These are phyloP conservation scores for Galemys pyrenaicus DNA, from an alignment of 2,113 vertebrate genomes.

Conservation along the genomic window DNA sequence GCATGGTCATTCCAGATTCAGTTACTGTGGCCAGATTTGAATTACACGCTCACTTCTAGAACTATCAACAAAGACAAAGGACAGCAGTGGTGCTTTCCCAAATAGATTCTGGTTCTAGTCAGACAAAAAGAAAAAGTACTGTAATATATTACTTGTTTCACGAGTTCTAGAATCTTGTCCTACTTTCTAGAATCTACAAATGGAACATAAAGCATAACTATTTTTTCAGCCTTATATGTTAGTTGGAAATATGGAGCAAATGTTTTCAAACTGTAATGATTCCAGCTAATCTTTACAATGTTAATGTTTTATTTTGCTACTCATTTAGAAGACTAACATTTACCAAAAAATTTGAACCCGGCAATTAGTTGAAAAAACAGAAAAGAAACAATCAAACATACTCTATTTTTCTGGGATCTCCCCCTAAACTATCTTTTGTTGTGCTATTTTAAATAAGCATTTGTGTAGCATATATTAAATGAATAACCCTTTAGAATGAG, in stretches of 20 bases:
- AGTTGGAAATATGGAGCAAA: background rate
- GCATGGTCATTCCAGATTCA: background rate
- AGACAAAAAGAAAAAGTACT: background rate
- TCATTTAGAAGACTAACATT: conserved; percentile 30
- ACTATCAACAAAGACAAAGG: conserved; percentile 28
- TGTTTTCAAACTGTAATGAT: conserved; percentile 15
- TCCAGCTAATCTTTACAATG: background rate
- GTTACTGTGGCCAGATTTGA: background rate
- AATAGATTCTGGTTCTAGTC: background rate
- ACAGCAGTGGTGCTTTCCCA: background rate
- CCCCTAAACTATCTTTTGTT: background rate
- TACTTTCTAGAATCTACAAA: background rate
- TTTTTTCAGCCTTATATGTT: background rate
- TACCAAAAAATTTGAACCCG: background rate
- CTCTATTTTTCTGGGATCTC: background rate
- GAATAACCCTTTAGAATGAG: background rate
- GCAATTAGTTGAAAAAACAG: background rate
- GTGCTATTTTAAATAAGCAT: background rate
- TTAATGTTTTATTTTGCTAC: background rate
- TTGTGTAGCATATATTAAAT: background rate
- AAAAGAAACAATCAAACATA: background rate
- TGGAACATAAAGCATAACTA: background rate
- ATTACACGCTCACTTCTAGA: background rate
- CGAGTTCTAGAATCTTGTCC: background rate
- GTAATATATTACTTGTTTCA: background rate